These are phyloP conservation scores for Yponomeuta cagnagella DNA, from an alignment of 2,888 invertebrate genomes.

Conservation along the genomic window DNA sequence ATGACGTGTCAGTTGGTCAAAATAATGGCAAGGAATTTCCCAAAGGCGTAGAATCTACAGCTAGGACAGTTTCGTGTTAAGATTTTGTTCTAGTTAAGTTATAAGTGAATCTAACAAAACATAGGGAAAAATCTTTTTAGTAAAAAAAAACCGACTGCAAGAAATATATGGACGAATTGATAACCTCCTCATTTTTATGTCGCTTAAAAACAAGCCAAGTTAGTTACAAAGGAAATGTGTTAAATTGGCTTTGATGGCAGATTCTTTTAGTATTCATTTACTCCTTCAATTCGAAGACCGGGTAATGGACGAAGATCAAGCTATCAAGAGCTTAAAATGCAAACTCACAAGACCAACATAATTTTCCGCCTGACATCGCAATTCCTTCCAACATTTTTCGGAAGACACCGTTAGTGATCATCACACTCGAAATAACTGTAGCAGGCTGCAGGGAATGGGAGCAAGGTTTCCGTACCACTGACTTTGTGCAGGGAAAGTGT, in stretches of 20 bases:
- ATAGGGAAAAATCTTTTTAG: too few species aligned
- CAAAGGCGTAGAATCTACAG: too few species aligned
- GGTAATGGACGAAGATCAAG: neutral
- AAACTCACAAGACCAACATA: neutral
- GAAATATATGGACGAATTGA: too few species aligned
- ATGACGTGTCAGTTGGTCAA: neutral
- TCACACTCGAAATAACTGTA: conserved; percentile 9
- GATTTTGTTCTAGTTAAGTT: too few species aligned
- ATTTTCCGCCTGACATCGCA: neutral
- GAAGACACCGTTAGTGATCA: conserved; percentile 9
- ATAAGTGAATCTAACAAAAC: too few species aligned
- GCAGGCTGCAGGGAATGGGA: conserved; percentile 15
- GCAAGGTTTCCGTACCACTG: conserved; percentile 26
- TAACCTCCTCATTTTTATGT: too few species aligned
- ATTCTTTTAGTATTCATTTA: neutral
- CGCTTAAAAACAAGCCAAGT: too few species aligned
- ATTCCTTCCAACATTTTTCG: neutral
- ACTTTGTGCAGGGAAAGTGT: conserved; percentile 32
- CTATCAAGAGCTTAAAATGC: neutral
- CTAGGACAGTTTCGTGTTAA: too few species aligned
- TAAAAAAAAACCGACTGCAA: too few species aligned
- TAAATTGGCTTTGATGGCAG: too few species aligned
- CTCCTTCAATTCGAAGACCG: neutral
- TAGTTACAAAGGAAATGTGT: too few species aligned
- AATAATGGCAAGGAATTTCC: too few species aligned